Percentiles rank a stretch among this genome's conserved stretches.
phyloP scores from a whole-genome alignment of 1,140 invertebrate genomes.

The Drosophila sp. region DNA sequence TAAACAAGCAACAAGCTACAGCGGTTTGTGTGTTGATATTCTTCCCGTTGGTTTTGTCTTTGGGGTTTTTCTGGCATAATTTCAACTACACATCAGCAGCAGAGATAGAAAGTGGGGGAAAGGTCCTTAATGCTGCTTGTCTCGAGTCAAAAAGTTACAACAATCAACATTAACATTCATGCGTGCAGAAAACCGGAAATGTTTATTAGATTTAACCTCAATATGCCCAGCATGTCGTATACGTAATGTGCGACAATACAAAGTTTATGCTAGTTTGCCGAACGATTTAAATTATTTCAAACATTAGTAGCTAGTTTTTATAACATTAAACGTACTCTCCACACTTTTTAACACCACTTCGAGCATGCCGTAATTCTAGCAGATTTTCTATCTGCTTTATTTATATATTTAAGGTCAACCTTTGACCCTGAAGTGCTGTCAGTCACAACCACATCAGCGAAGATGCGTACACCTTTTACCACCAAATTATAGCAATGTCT shows the following conservation, averaged over 20 bases:
- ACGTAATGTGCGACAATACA: conserved; percentile 32
- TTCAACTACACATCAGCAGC: conserved; percentile 55
- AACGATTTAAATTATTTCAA: conserved; percentile 17
- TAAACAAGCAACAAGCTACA: conserved; percentile 47
- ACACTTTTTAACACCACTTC: background rate
- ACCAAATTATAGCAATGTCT: conserved; percentile 54
- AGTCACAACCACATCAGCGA: conserved; percentile 18
- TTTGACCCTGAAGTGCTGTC: conserved; percentile 30
- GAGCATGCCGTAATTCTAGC: background rate
- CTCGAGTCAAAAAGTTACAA: conserved; percentile 67
- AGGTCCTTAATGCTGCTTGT: conserved; percentile 39
- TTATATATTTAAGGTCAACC: conserved; percentile 42
- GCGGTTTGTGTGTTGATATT: conserved; percentile 45
- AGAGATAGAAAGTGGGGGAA: conserved; percentile 3
- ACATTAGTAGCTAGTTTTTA: too few species aligned
- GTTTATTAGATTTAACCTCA: conserved; percentile 71
- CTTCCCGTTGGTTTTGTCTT: conserved; percentile 41
- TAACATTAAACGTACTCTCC: background rate
- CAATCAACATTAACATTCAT: conserved; percentile 76
- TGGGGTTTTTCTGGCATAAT: conserved; percentile 59
- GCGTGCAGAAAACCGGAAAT: conserved; percentile 69
- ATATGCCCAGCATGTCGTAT: conserved; percentile 48
- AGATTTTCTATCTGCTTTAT: conserved; percentile 37
- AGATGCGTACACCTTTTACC: conserved; percentile 41
- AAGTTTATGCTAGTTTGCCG: conserved; percentile 16